Percentiles rank a stretch among this genome's conserved stretches.
These are phyloP conservation scores for Vanessa cardui DNA, from an alignment of 2,888 invertebrate species.

Conservation along the genomic window DNA sequence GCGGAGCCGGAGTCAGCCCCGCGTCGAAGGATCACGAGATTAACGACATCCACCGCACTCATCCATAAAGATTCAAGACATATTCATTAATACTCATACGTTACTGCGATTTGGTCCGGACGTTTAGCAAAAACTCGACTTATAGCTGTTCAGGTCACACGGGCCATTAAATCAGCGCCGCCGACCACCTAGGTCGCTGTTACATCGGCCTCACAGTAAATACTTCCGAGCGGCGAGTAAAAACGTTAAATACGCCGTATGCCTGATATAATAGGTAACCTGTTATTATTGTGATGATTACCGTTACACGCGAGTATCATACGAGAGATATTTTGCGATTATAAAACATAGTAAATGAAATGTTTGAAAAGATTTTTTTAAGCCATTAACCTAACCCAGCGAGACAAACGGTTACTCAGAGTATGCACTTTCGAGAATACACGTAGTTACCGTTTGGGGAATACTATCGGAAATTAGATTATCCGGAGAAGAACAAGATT, in stretches of 20 bases:
- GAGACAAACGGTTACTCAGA: too few relatives aligned
- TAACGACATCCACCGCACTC: background rate
- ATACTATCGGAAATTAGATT: too few relatives aligned
- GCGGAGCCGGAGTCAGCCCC: background rate
- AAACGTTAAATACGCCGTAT: background rate
- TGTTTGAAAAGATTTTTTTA: too few relatives aligned
- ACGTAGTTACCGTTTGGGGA: too few relatives aligned
- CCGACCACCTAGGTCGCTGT: slow-evolving; percentile 7
- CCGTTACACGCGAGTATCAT: too few relatives aligned
- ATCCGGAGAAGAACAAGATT: too few relatives aligned
- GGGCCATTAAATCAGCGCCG: slow-evolving; percentile 7
- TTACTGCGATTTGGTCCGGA: slow-evolving; percentile 1
- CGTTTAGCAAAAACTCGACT: slow-evolving; percentile 6
- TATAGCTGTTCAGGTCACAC: slow-evolving; percentile 7
- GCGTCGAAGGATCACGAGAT: background rate
- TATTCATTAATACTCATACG: slow-evolving; percentile 3
- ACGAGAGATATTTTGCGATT: too few relatives aligned
- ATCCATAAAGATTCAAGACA: slow-evolving; percentile 3
- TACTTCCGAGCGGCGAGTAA: background rate
- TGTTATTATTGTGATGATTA: too few relatives aligned
- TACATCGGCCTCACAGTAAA: background rate
- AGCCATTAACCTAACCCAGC: too few relatives aligned
- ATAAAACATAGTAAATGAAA: too few relatives aligned
- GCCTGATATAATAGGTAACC: background rate
- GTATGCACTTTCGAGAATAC: too few relatives aligned